A percentile compares a stretch with the other conserved stretches of the same genome.
phyloP scores from a whole-genome alignment of 2,797 vertebrate genomes.

The Hylomyscus alleni region DNA sequence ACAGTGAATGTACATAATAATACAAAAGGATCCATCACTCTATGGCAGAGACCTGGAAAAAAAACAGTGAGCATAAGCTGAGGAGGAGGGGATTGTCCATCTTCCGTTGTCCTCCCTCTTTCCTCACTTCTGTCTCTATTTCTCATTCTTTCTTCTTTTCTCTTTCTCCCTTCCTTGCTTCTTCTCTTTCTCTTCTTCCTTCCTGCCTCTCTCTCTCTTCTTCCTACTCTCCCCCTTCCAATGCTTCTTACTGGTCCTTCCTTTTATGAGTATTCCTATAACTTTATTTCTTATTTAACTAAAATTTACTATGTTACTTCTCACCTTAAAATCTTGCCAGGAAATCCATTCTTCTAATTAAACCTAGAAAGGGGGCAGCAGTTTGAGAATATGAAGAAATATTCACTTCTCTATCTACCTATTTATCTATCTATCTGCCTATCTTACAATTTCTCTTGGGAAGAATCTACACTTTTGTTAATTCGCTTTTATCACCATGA shows the following conservation, averaged over 20 bases:
- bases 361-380: rapidly evolving
- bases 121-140: neutral
- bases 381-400: neutral
- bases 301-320: neutral
- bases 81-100: neutral
- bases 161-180: neutral
- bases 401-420: neutral
- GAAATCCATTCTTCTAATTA: neutral
- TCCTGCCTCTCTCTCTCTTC: too few relatives aligned
- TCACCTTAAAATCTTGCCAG: neutral
- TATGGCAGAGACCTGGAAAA: neutral
- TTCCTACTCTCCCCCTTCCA: rapidly evolving
- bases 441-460: too few relatives aligned
- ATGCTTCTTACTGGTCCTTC: rapidly evolving
- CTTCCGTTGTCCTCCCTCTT: neutral
- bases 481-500: too few relatives aligned
- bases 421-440: too few relatives aligned
- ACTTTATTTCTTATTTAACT: neutral
- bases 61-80: neutral
- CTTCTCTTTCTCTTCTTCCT: too few relatives aligned
- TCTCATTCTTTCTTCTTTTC: too few relatives aligned
- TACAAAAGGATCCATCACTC: neutral
- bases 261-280: too few relatives aligned
- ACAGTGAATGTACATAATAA: neutral
- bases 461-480: too few relatives aligned